Evolutionary conservation across 2,797 vertebrate genomes (phyloP).

Genomic region (Gastrophryne carolinensis): DNA sequence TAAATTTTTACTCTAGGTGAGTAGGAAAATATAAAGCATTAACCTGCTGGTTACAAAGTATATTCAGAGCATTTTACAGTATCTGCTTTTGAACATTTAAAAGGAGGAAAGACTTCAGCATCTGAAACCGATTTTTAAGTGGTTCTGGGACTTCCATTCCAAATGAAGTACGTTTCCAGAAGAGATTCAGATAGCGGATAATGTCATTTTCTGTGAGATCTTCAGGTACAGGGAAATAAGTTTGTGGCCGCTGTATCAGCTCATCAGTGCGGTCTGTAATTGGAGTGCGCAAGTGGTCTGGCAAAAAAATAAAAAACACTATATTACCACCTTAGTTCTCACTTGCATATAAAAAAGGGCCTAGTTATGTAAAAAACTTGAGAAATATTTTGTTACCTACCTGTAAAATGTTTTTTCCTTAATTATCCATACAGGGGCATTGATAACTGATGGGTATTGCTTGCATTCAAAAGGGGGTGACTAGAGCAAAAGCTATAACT

Average conservation of each 20-base stretch:
- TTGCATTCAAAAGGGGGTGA: no score
- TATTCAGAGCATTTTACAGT: neutral
- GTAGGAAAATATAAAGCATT: neutral
- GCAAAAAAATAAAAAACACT: constrained; percentile 32
- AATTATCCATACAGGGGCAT: no score
- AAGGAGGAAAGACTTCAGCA: constrained; percentile 70
- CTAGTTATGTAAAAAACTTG: no score
- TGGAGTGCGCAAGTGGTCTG: constrained; percentile 77
- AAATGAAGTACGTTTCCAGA: constrained; percentile 67
- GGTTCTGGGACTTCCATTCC: constrained; percentile 71
- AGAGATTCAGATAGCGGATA: constrained; percentile 67
- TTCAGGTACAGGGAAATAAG: constrained; percentile 70
- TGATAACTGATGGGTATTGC: no score
- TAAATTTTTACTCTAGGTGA: neutral
- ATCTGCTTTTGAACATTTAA: neutral
- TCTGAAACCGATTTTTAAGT: constrained; percentile 73
- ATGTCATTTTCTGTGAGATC: constrained; percentile 69
- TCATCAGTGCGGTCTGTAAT: constrained; percentile 70
- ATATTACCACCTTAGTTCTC: no score
- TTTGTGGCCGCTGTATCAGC: constrained; percentile 63
- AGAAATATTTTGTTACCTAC: no score
- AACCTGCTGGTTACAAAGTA: neutral
- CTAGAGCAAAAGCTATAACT: no score
- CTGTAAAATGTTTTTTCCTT: no score
- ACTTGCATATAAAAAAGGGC: no score